Evolutionary conservation across 2,113 vertebrate species (phyloP).

Genomic region (Campylomormyrus numenius): DNA sequence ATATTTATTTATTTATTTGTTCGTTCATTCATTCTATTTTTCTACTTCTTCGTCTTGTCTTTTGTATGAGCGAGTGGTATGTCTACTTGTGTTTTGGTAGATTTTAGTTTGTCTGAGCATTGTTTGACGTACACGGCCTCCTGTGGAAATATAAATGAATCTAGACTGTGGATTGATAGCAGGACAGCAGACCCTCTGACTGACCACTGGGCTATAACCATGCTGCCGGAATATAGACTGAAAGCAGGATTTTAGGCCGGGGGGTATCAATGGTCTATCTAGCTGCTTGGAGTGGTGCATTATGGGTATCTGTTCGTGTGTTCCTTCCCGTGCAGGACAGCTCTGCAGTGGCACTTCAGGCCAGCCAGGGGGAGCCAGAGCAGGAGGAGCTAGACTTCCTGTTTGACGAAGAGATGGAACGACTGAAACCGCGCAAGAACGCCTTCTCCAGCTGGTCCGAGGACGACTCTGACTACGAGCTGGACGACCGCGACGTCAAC

Average conservation of each 20-base stretch:
- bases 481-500: constrained; percentile 90
- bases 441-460: constrained; percentile 96
- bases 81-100: background rate
- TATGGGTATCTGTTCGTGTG: background rate
- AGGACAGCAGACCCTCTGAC: too few relatives aligned
- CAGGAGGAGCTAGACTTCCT: constrained; percentile 96
- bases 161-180: too few relatives aligned
- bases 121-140: background rate
- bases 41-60: background rate
- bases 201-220: background rate
- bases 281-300: background rate
- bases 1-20: too few relatives aligned
- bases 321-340: background rate
- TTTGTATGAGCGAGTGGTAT: too few relatives aligned
- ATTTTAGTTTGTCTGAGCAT: background rate
- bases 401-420: constrained; percentile 96
- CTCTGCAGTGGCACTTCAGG: background rate
- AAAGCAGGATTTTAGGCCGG: background rate
- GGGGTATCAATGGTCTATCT: background rate
- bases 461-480: constrained; percentile 89
- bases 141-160: too few relatives aligned
- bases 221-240: background rate
- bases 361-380: constrained; percentile 59
- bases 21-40: background rate
- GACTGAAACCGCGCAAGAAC: constrained; percentile 80